Percentiles rank a stretch among this genome's conserved stretches.
Conservation (phyloP, 2,797 vertebrate species). For the Sebastiscus albofasciatus region DNA sequence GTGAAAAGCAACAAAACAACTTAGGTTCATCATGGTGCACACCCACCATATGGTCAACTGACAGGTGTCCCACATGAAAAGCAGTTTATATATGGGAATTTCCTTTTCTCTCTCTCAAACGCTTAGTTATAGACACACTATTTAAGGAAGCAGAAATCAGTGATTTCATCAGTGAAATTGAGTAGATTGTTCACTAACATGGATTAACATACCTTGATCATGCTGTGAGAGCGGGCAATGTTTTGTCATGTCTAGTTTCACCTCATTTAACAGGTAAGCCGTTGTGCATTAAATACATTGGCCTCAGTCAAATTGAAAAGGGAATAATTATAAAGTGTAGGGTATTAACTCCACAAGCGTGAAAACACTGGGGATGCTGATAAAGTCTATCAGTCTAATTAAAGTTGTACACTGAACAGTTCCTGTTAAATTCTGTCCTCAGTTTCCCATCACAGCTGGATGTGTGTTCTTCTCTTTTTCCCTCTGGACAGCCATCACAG, state of each 20-base stretch:
- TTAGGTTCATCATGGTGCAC: background rate
- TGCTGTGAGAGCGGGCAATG: background rate
- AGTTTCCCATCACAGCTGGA: conserved; percentile 15
- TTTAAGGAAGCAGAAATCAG: background rate
- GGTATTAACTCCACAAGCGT: background rate
- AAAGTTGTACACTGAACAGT: background rate
- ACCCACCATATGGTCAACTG: background rate
- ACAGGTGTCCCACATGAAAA: background rate
- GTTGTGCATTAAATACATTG: background rate
- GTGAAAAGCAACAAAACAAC: background rate
- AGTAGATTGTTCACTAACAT: background rate
- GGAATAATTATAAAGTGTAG: conserved; percentile 1
- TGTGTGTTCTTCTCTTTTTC: background rate
- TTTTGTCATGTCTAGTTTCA: background rate
- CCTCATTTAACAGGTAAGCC: background rate
- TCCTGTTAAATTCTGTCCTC: background rate
- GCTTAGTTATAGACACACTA: background rate
- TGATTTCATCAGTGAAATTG: conserved; percentile 4
- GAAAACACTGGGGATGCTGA: background rate
- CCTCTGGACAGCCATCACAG: background rate
- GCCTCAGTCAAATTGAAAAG: background rate
- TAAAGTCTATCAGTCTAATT: background rate
- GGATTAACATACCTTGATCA: too few species aligned
- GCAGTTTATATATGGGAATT: too few species aligned
- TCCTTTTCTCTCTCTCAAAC: background rate